phyloP scores from a whole-genome alignment of 2,113 vertebrate genomes.

The Entelurus aequoreus region DNA sequence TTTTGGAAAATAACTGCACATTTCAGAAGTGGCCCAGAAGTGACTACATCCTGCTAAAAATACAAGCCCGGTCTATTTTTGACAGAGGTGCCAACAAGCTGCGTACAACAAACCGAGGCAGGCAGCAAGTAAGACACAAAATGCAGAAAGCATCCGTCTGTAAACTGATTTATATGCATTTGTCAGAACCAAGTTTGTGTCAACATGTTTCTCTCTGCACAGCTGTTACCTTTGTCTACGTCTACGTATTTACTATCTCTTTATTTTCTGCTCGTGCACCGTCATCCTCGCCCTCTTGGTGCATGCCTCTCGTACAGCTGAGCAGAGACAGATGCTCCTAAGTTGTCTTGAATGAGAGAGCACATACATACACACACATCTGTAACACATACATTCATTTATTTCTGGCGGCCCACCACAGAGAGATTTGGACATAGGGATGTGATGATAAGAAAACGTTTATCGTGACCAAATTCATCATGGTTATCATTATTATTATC shows the following conservation, averaged over 20 bases:
- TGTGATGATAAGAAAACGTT: too few relatives aligned
- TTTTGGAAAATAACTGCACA: neutral
- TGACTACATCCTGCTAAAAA: conserved; percentile 11
- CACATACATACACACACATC: too few relatives aligned
- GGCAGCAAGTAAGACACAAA: neutral
- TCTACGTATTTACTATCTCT: neutral
- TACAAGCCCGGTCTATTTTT: conserved; percentile 4
- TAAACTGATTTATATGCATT: neutral
- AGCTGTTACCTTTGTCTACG: neutral
- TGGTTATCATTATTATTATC: too few relatives aligned
- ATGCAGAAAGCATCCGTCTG: neutral
- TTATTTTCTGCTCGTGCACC: neutral
- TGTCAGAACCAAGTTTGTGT: conserved; percentile 1
- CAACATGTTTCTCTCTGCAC: conserved; percentile 9
- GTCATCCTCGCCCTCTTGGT: conserved; percentile 8
- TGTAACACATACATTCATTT: too few relatives aligned
- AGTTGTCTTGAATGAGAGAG: neutral
- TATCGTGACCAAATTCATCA: too few relatives aligned
- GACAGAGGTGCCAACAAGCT: neutral
- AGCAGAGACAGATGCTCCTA: conserved; percentile 36
- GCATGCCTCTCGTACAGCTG: conserved; percentile 24
- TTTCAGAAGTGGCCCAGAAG: conserved; percentile 8
- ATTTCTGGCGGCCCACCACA: too few relatives aligned
- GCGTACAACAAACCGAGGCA: conserved; percentile 3
- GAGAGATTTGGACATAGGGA: too few relatives aligned